These are phyloP conservation scores for Sinonovacula constricta DNA, from an alignment of 1,140 invertebrate species.

Conservation along the genomic window DNA sequence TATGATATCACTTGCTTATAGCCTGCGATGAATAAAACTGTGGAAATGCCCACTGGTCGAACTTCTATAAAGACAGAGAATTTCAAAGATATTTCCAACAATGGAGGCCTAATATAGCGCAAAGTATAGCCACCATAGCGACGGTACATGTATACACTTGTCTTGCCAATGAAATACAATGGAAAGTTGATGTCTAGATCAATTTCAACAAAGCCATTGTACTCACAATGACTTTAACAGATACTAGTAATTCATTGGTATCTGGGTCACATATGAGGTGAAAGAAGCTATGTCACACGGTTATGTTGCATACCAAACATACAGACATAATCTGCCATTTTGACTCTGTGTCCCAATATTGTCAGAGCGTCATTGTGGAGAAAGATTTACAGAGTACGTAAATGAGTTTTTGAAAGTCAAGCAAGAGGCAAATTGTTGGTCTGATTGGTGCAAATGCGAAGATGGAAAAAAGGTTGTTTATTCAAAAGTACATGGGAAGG, in stretches of 20 bases:
- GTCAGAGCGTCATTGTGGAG: no score
- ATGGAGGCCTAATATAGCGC: background rate
- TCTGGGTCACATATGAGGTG: background rate
- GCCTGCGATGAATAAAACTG: background rate
- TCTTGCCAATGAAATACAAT: background rate
- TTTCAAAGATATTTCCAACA: background rate
- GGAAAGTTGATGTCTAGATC: background rate
- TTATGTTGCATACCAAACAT: no score
- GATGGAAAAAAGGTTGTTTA: background rate
- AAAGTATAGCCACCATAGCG: background rate
- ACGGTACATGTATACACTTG: background rate
- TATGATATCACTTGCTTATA: slow-evolving; percentile 8
- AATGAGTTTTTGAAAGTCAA: no score
- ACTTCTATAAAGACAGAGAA: background rate
- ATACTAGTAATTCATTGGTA: background rate
- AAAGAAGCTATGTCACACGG: background rate
- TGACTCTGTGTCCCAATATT: no score
- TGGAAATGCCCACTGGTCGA: background rate
- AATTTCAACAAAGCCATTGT: background rate
- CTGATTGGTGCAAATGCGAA: slow-evolving; percentile 24
- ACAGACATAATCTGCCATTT: no score
- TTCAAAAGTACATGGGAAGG: no score
- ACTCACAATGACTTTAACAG: background rate
- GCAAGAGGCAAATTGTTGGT: slow-evolving; percentile 30
- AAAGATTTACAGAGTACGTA: no score